Evolutionary conservation across 2,797 vertebrate species (phyloP), one percentile per base, ranked within the genome.

Genomic region (Acanthis flammea): DNA sequence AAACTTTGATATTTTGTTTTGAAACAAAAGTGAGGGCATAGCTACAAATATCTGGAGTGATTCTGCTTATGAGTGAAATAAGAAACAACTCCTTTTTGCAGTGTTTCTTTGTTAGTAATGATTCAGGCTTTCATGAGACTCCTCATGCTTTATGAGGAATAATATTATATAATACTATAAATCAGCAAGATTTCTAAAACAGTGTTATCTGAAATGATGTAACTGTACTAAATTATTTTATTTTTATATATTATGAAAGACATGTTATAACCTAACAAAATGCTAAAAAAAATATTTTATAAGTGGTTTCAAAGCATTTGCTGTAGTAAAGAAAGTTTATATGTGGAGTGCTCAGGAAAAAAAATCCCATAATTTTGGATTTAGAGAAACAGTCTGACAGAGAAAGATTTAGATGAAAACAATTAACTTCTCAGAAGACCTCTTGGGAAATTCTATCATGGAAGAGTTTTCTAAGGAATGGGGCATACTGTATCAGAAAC

Each of bases 181-280:
- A 13, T 1, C 7, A 51, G 7, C 2, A 73, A 30, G 31, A 25
- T 63, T 78, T 80, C 25, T 61, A 51, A 71, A 83, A 39, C 1
- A 17, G 3, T 53, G 5, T 42, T 54, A 33, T 86, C 21, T 39
- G 22, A 55, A 75, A 25, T 53, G 15, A 42, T 2, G 1, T 13
- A 67, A n/a, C 4, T 12, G 8, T 30, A 57, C 2, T 33, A 19
- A 65, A 47, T 1, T 10, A 0, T 12, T 65, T 45, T 45, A 12
- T 17, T 71, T 67, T 55, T 42, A 28, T 6, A 19, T 51, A 6
- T 58, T 54, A 68, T 47, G 14, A 35, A 76, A 63, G 6, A 2
- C 14, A 0, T 30, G 3, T 19, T 47, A 24, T 14, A 76, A 62
- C 37, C 2, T 22, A 61, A 21, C 2, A 60, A 77, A 77, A 65